A percentile compares a stretch with the other conserved stretches of the same genome.
phyloP scores from a whole-genome alignment of 2,113 vertebrate genomes.

The Heteronetta atricapilla region DNA sequence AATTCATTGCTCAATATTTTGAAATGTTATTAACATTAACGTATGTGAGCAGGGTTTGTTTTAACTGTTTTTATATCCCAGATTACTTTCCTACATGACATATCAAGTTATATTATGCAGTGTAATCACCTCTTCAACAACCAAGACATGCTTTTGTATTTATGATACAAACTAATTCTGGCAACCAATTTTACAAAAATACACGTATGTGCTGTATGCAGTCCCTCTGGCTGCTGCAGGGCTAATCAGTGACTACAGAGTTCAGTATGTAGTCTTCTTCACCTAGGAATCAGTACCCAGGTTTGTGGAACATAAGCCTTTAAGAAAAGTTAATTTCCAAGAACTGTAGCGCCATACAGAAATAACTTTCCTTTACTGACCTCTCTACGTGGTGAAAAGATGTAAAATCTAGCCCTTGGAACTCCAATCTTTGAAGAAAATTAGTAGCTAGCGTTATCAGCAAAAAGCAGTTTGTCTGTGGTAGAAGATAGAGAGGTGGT shows the following conservation, averaged over 20 bases:
- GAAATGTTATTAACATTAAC: neutral
- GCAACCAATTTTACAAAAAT: neutral
- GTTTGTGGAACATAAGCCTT: accelerated
- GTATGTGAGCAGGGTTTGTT: neutral
- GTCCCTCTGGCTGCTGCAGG: neutral
- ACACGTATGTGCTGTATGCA: neutral
- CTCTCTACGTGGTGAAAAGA: neutral
- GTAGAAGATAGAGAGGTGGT: neutral
- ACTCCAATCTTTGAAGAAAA: slow-evolving; percentile 43
- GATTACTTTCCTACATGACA: neutral
- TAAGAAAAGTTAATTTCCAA: neutral
- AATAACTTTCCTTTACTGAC: slow-evolving; percentile 12
- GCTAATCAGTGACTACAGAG: neutral
- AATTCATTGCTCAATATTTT: neutral
- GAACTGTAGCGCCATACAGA: neutral
- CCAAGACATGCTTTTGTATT: neutral
- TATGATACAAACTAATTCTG: neutral
- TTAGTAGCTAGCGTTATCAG: slow-evolving; percentile 54
- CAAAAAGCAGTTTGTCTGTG: neutral
- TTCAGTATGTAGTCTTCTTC: neutral
- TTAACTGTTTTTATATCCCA: neutral
- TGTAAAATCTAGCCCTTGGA: slow-evolving; percentile 23
- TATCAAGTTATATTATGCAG: neutral
- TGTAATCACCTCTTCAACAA: neutral
- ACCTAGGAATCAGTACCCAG: neutral